Evolutionary conservation across 37 sponge, comb jelly and placozoan species (phyloP), one percentile per base, ranked within the genome.

Genomic region (Cliona cf. orientalis): DNA sequence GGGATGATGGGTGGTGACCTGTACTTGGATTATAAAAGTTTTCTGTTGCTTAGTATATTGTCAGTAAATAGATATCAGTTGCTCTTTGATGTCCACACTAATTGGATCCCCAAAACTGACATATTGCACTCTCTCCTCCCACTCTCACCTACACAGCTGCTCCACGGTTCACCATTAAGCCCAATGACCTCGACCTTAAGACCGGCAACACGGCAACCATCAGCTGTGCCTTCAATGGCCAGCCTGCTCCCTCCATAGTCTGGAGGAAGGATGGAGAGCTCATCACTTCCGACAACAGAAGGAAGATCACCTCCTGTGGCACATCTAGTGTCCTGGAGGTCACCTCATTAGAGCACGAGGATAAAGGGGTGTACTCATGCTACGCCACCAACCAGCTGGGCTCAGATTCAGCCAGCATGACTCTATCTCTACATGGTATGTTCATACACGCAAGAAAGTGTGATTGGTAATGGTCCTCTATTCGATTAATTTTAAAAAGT

Each of bases 211-310:
- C 83, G n/a, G 86, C 84, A 46, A 81, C 76, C 66, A 76, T 93
- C 61, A 83, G 80, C 59, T 93, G 90, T 69, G 62, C 81, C 33
- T 93, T 93, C 74, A 86, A 89, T 71, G 90, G 90, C 46, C 77
- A 65, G 74, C 94, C 94, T 28, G 26, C 67, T 26, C 94, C 94
- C 53, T 85, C 79, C 9, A 80, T 93, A 4, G 67, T 72, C 28
- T 89, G 90, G 90, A 57, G 78, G 55, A 81, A 71, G 21, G 82
- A 81, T 34, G 33, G 41, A 4, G 75, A 81, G n/a, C 64, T 62
- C 0, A 37, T 85, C 19, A 41, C 56, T 32, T 29, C 72, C 37
- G 62, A 39, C 26, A 71, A 72, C 0, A 28, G 59, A 4, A 26
- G 69, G 2, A 81, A 85, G 42, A 72, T 86, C 42, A 82, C 64